Conservation (phyloP, 2,888 invertebrate species). For the Petrolisthes manimaculis region DNA sequence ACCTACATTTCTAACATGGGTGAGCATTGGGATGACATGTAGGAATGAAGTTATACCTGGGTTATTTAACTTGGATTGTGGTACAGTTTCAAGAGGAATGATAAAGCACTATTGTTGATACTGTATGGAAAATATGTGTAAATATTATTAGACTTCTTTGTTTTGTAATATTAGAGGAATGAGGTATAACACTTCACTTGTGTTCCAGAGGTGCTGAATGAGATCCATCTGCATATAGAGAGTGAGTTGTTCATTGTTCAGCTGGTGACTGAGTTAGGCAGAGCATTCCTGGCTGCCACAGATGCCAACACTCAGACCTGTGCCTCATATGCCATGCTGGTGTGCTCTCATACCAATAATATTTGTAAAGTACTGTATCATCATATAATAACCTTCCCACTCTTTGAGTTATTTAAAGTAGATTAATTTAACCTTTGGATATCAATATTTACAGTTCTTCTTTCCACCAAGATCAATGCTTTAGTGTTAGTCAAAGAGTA, state of each 20-base stretch:
- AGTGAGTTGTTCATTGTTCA: constrained; percentile 51
- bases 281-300: constrained; percentile 63
- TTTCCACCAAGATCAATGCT: no score
- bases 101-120: no score
- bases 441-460: no score
- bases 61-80: no score
- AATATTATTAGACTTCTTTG: neutral
- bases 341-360: neutral
- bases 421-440: no score
- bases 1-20: constrained; percentile 27
- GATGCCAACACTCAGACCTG: constrained; percentile 65
- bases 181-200: neutral
- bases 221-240: constrained; percentile 51
- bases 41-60: no score
- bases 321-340: constrained; percentile 66
- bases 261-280: constrained; percentile 59
- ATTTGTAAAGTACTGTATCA: no score
- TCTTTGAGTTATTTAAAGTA: no score
- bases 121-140: neutral
- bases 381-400: no score
- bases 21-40: neutral
- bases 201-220: constrained; percentile 54
- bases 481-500: no score
- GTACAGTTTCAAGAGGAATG: no score
- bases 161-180: no score